Base-by-base conservation (phyloP, 2,888 invertebrate genomes). In the Blera fallax region DNA sequence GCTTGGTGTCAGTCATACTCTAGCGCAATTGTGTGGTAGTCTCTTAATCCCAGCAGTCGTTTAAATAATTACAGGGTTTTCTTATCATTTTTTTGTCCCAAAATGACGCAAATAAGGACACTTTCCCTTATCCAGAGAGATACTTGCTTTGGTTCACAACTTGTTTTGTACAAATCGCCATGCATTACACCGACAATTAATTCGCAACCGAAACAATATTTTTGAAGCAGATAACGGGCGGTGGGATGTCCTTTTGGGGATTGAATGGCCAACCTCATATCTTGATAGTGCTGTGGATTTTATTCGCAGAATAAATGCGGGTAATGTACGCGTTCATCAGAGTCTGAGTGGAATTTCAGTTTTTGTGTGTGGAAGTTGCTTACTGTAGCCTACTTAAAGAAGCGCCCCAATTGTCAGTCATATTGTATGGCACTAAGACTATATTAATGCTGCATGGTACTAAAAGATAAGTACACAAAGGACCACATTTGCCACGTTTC, bases 141-240 rank as follows among this genome's bases (percentile, higher is more conserved):
- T 18, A 11, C 8, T 45, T 27, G 54, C 3, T 24, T 11, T 52
- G 18, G 27, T 27, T 29, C 29, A 54, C 40, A 48, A 43, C 43
- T 69, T 69, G 69, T 48, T 70, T 45, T 58, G 43, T 58, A 45
- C 56, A 56, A 70, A 70, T 56, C 21, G 27, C 45, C 48, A 37
- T 18, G 11, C 48, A 70, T 70, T 70, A 58, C 18, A 45, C 58
- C 21, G 70, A 34, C 58, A 70, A 70, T 70, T 70, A 70, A 56
- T 27, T 24, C 58, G 58, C 45, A 58, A 21, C 58, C 48, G 21
- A 48, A 32, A 43, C 56, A 24, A 16, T 29, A 7, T 54, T 43
- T 45, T 54, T 40, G 16, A 14, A 3, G 6, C 18, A 29, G 54
- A 56, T 64, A 29, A 32, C 29, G 32, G 29, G 8, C 5, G 10